Percentiles rank a stretch among this genome's conserved stretches.
Evolutionary conservation across 2,113 vertebrate species (phyloP).

Genomic region (Litocranius walleri): DNA sequence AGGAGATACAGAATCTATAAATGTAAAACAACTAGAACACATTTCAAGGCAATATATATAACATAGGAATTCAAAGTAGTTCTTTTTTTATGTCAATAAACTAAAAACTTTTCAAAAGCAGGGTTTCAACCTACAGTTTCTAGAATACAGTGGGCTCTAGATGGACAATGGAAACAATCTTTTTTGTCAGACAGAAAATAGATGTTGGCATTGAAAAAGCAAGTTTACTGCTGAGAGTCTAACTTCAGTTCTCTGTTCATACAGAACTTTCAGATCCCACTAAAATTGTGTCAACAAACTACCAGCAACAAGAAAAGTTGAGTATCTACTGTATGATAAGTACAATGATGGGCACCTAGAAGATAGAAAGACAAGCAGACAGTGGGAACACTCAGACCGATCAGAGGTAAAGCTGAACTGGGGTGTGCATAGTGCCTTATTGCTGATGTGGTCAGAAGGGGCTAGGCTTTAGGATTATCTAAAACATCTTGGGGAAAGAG

Average conservation of each 20-base stretch:
- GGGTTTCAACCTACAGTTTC: background rate
- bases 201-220: background rate
- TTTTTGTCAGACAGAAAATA: background rate
- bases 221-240: background rate
- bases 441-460: background rate
- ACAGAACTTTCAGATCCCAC: background rate
- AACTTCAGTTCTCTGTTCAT: background rate
- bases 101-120: background rate
- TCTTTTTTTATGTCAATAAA: background rate
- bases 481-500: background rate
- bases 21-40: background rate
- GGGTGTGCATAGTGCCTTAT: background rate
- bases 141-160: background rate
- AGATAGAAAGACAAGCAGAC: background rate
- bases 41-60: background rate
- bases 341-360: background rate
- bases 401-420: background rate
- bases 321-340: background rate
- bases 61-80: background rate
- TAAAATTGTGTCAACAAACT: background rate
- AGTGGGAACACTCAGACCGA: background rate
- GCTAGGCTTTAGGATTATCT: background rate
- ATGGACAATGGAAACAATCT: background rate
- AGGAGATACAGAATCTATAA: background rate
- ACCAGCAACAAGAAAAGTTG: background rate